Conservation (phyloP, 2,888 invertebrate genomes). For the Prionchulus punctatus region DNA sequence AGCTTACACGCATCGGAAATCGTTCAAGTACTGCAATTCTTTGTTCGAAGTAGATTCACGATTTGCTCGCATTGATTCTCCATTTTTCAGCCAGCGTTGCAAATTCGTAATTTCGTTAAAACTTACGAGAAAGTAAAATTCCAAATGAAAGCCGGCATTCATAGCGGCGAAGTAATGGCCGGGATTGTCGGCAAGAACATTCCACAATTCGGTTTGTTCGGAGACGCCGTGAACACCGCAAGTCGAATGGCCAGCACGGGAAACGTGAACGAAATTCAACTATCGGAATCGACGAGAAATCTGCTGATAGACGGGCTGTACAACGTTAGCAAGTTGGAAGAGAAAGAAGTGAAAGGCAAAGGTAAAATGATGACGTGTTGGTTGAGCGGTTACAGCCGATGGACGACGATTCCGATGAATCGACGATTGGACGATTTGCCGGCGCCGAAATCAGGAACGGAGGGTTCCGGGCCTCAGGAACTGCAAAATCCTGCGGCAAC, state of each 20-base stretch:
- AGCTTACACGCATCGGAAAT: background rate
- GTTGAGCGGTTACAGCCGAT: background rate
- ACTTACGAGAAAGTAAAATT: background rate
- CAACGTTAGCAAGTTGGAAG: no score
- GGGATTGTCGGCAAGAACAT: background rate
- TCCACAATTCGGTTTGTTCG: constrained; percentile 2
- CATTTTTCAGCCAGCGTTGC: background rate
- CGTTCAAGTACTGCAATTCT: no score
- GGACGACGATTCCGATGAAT: no score
- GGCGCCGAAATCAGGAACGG: no score
- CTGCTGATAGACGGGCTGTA: no score
- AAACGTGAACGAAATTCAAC: constrained; percentile 2
- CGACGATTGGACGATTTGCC: no score
- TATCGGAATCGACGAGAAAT: no score
- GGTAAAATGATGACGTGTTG: background rate
- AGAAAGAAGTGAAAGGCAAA: background rate
- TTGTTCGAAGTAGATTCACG: no score
- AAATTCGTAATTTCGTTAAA: background rate
- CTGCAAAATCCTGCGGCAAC: no score
- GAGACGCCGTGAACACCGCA: background rate
- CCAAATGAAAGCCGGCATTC: no score
- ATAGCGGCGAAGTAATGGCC: background rate
- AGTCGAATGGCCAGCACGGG: background rate
- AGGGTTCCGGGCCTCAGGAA: no score
- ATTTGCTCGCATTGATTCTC: no score